These are phyloP conservation scores for Conchocele bisecta DNA, from an alignment of 2,888 invertebrate genomes.

Conservation along the genomic window DNA sequence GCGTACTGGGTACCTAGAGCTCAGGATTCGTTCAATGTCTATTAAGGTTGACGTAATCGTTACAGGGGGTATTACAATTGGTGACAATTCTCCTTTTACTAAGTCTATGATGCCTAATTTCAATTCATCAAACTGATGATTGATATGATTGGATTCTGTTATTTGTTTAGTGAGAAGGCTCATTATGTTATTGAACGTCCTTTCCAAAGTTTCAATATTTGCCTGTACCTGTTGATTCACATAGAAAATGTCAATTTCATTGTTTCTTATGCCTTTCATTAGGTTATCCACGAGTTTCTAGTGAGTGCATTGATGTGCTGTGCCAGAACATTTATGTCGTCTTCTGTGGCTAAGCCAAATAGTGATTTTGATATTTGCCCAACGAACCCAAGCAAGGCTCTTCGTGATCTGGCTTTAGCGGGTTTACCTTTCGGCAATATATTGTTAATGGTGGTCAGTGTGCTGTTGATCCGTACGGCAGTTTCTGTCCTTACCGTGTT, in stretches of 20 bases:
- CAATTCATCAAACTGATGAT: slow-evolving; percentile 10
- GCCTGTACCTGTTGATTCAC: slow-evolving; percentile 5
- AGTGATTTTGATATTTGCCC: slow-evolving; percentile 16
- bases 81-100: slow-evolving; percentile 34
- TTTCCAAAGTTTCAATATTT: not conserved
- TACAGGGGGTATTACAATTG: slow-evolving; percentile 15
- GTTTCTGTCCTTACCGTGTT: slow-evolving; percentile 1
- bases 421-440: not conserved
- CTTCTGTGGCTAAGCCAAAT: slow-evolving; percentile 33
- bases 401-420: not conserved
- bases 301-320: slow-evolving; percentile 32
- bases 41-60: too few species aligned
- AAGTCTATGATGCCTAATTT: slow-evolving; percentile 33
- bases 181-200: slow-evolving; percentile 12
- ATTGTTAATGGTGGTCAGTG: not conserved
- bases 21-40: too few species aligned
- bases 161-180: slow-evolving; percentile 8
- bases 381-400: slow-evolving; percentile 29
- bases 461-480: not conserved
- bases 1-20: too few species aligned
- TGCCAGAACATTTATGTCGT: slow-evolving; percentile 27
- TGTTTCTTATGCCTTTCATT: slow-evolving; percentile 11
- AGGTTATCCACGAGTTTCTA: slow-evolving; percentile 16
- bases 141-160: slow-evolving; percentile 10
- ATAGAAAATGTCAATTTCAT: slow-evolving; percentile 21